Percentiles rank a stretch among this genome's conserved stretches.
Evolutionary conservation across 2,797 vertebrate genomes (phyloP).

Genomic region (Capromys pilorides): DNA sequence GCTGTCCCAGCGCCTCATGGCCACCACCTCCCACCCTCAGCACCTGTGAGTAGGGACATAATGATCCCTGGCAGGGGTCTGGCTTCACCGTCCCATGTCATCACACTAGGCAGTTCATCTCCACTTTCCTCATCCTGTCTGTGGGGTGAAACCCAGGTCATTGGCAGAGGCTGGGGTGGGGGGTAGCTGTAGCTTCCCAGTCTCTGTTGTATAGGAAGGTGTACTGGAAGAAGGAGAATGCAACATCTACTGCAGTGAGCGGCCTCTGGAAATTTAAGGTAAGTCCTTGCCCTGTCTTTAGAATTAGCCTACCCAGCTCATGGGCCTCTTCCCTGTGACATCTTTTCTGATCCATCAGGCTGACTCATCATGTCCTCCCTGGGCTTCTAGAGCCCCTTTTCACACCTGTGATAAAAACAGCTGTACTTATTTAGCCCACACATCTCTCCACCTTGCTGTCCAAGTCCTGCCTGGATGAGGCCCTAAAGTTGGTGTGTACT

Average conservation of each 20-base stretch:
- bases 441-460: background rate
- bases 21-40: background rate
- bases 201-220: background rate
- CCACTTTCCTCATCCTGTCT: background rate
- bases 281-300: background rate
- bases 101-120: background rate
- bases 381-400: constrained; percentile 14
- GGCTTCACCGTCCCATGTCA: background rate
- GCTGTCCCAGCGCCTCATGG: background rate
- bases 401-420: background rate
- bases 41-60: background rate
- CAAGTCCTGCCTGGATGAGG: background rate
- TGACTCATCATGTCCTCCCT: background rate
- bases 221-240: too few species aligned
- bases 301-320: background rate
- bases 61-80: background rate
- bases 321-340: background rate
- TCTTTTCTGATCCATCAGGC: background rate
- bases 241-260: too few species aligned
- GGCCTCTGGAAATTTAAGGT: background rate
- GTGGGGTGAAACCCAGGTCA: background rate
- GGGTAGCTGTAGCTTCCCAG: background rate
- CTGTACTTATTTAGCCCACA: background rate
- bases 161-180: background rate
- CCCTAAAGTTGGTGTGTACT: background rate